Evolutionary conservation across 2,797 vertebrate genomes (phyloP).

Genomic region (Selene dorsalis): DNA sequence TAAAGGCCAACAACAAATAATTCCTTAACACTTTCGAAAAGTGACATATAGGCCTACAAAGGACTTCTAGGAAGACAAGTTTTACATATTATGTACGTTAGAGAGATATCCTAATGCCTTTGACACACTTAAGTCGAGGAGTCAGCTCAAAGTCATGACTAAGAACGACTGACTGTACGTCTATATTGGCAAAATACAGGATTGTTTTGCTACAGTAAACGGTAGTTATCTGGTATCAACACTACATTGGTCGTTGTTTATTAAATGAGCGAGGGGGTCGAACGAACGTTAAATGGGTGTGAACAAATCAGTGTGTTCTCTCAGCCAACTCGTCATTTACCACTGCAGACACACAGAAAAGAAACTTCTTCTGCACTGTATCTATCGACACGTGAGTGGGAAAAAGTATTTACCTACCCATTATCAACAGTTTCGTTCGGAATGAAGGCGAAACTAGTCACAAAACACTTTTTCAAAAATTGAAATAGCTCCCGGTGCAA

Average conservation of each 20-base stretch:
- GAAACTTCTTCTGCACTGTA: neutral
- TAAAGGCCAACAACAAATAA: neutral
- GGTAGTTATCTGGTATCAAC: neutral
- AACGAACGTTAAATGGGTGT: neutral
- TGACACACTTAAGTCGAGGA: neutral
- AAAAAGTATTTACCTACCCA: conserved; percentile 66
- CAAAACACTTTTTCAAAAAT: neutral
- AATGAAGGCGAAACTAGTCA: neutral
- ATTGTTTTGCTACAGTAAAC: neutral
- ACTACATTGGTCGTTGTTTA: neutral
- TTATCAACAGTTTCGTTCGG: conserved; percentile 9
- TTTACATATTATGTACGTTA: neutral
- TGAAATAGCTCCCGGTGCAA: neutral
- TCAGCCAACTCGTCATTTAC: neutral
- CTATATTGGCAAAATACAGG: neutral
- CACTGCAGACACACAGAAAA: neutral
- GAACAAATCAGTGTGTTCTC: conserved; percentile 43
- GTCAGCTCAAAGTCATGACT: neutral
- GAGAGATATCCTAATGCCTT: neutral
- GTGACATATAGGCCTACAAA: neutral
- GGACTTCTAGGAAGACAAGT: neutral
- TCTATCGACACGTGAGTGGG: neutral
- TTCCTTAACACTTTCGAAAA: neutral
- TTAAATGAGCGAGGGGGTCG: neutral
- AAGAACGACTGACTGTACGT: neutral